Evolutionary conservation across 2,113 vertebrate genomes (phyloP).

Genomic region (Nothoprocta perdicaria): DNA sequence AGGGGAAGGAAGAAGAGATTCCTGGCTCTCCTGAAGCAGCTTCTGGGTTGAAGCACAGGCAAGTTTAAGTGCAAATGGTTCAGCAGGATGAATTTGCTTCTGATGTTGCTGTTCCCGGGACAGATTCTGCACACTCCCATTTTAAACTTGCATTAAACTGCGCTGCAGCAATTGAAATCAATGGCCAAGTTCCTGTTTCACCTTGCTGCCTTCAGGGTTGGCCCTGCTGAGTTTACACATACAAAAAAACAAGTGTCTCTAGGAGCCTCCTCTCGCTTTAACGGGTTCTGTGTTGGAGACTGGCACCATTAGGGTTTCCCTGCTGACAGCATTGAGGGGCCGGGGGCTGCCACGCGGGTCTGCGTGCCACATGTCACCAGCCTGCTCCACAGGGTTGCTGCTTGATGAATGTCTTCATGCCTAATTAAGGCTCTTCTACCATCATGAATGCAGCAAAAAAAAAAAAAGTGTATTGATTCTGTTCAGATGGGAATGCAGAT

Average conservation of each 20-base stretch:
- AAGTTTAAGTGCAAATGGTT: neutral
- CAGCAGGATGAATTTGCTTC: neutral
- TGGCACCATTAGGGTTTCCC: too few species aligned
- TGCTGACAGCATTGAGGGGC: neutral
- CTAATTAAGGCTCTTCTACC: slow-evolving; percentile 53
- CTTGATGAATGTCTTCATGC: slow-evolving; percentile 67
- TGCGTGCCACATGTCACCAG: slow-evolving; percentile 53
- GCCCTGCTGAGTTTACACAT: neutral
- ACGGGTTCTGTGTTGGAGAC: neutral
- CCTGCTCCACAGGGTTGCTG: slow-evolving; percentile 16
- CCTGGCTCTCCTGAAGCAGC: slow-evolving; percentile 1
- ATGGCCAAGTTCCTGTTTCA: slow-evolving; percentile 2
- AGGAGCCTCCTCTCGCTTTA: neutral
- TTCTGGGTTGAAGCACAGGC: slow-evolving; percentile 12
- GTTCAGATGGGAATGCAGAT: slow-evolving; percentile 32
- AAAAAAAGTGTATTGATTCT: neutral
- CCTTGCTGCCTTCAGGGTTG: neutral
- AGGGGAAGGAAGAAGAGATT: neutral
- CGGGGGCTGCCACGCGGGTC: neutral
- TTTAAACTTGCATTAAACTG: slow-evolving; percentile 29
- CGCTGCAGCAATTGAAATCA: slow-evolving; percentile 17
- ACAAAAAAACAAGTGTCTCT: neutral
- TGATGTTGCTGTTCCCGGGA: slow-evolving; percentile 30
- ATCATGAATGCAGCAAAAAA: slow-evolving; percentile 28
- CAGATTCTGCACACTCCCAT: neutral